Evolutionary conservation across 2,797 vertebrate genomes (phyloP), one percentile per base, ranked within the genome.

Genomic region (Chrosomus eos): DNA sequence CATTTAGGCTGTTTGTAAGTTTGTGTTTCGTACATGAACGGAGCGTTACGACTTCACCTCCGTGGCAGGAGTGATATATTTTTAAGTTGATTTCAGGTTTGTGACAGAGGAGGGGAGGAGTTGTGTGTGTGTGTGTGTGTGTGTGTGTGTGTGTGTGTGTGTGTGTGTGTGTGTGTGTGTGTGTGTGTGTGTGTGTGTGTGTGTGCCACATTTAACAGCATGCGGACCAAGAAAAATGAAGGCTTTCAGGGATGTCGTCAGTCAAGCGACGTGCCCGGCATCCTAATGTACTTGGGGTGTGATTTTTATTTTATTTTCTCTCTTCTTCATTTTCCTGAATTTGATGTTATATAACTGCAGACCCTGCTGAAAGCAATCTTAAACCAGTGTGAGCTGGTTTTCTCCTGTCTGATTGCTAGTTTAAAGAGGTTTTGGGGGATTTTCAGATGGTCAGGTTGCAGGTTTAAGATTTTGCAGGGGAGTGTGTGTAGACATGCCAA

Each of bases 1-100:
- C 77, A 87, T 90, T 88, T 87, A 58, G 80, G 64, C 58, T 68
- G 85, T 83, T 89, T 88, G 87, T 87, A 87, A 70, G 82, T 86
- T 80, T 87, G 84, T 86, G 40, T 86, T 82, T 75, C 11, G 60
- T 82, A 38, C 48, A 86, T 70, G 85, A 67, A 21, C 55, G 13
- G 60, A 83, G 76, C 62, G 64, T 79, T 84, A 80, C 21, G 78
- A 53, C 72, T 71, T 71, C 43, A 83, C 72, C 43, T 58, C 28
- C 26, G 10, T 60, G 45, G 19, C 55, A 58, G 77, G 71, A 55
- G 31, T 73, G 74, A 84, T 80, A 48, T 71, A 83, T 88, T 85
- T 60, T 43, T 64, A 60, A 26, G 72, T 43, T 84, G 78, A 80
- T 81, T 85, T 73, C 13, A 43, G 62, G 36, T 78, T 77, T 58